phyloP scores from a whole-genome alignment of 2,113 vertebrate genomes.

The Capreolus pygargus region DNA sequence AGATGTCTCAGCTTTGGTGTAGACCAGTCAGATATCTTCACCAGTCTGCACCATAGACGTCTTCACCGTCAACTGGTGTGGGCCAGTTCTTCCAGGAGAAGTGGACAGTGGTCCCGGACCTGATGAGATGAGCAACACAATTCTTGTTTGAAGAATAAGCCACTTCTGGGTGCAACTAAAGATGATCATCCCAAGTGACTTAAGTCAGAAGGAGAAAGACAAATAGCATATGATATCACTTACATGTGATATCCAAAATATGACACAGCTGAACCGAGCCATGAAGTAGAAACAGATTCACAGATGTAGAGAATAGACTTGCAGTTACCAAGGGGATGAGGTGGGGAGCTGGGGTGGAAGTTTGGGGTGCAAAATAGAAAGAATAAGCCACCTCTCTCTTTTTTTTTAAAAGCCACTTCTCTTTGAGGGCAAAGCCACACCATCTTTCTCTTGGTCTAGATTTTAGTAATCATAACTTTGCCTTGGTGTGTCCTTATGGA shows the following conservation, averaged over 20 bases:
- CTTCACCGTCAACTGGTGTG: neutral
- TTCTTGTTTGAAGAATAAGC: neutral
- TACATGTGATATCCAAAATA: neutral
- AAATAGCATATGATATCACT: neutral
- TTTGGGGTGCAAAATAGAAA: neutral
- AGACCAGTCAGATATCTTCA: neutral
- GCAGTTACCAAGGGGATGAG: too few species aligned
- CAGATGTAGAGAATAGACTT: neutral
- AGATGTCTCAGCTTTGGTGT: neutral
- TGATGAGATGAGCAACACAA: neutral
- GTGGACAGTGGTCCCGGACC: neutral
- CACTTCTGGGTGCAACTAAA: neutral
- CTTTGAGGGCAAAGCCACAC: neutral
- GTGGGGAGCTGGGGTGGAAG: neutral
- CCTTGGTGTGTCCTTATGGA: neutral
- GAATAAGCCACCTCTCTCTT: neutral
- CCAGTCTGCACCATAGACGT: neutral
- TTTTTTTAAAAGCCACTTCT: neutral
- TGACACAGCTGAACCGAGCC: fast-evolving
- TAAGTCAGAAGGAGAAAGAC: neutral
- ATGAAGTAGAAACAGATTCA: neutral
- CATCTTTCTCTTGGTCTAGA: neutral
- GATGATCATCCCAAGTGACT: neutral
- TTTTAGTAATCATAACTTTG: neutral
- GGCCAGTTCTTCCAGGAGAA: neutral